phyloP scores from a whole-genome alignment of 2,888 invertebrate species.

The Diachrysia chrysitis region DNA sequence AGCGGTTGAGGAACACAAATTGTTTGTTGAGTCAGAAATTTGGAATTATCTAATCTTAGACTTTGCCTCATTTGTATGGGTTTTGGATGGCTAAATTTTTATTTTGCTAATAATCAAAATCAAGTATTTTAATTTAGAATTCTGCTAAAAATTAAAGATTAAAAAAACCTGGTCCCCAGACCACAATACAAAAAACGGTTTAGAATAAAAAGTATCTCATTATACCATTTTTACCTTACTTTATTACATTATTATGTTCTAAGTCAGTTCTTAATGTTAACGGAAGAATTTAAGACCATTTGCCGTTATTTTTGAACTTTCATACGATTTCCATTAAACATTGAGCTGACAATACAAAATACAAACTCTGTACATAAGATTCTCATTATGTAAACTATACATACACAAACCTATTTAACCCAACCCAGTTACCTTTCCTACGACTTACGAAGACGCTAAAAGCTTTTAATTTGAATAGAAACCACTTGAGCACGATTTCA shows the following conservation, averaged over 20 bases:
- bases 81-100: not conserved
- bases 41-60: not conserved
- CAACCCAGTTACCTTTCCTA: constrained; percentile 40
- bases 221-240: no score
- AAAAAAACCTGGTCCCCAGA: no score
- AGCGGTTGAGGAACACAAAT: constrained; percentile 8
- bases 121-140: no score
- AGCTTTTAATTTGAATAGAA: constrained; percentile 69
- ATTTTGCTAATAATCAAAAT: no score
- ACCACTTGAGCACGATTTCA: constrained; percentile 79
- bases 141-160: no score
- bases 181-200: no score
- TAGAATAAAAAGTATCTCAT: no score
- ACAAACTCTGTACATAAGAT: constrained; percentile 29
- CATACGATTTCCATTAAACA: constrained; percentile 35
- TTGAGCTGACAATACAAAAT: constrained; percentile 17
- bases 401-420: constrained; percentile 34
- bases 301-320: constrained; percentile 19
- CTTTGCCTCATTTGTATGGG: not conserved
- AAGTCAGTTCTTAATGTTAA: no score
- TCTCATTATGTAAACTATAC: constrained; percentile 38
- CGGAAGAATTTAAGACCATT: not conserved
- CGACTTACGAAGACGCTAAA: constrained; percentile 48
- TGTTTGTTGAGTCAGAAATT: not conserved
- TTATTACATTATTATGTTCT: no score